Conservation (phyloP, 2,797 vertebrate species). For the Anomalospiza imberbis region DNA sequence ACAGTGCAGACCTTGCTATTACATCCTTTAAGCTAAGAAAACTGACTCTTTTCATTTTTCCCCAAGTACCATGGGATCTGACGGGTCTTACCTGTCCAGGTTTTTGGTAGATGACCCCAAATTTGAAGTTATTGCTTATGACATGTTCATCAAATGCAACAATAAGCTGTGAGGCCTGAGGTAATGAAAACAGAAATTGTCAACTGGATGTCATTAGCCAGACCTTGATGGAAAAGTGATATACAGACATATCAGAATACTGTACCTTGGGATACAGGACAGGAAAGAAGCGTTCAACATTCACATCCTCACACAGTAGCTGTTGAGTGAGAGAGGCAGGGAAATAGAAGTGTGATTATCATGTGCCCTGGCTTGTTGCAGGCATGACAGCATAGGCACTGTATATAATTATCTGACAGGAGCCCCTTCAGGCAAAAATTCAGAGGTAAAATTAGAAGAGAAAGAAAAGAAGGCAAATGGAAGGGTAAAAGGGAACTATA, state of each 20-base stretch:
- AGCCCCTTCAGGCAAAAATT: background rate
- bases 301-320: slow-evolving; percentile 90
- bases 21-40: background rate
- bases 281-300: slow-evolving; percentile 89
- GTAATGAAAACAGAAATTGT: background rate
- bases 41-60: background rate
- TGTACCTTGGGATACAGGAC: slow-evolving; percentile 91
- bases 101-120: slow-evolving; percentile 76
- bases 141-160: slow-evolving; percentile 75
- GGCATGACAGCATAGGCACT: background rate
- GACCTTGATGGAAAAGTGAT: background rate
- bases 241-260: background rate
- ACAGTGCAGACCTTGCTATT: background rate
- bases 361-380: background rate
- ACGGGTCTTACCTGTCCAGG: slow-evolving; percentile 65
- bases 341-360: slow-evolving; percentile 5
- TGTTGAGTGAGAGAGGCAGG: slow-evolving; percentile 46
- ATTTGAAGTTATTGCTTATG: slow-evolving; percentile 75
- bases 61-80: background rate
- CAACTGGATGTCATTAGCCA: background rate
- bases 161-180: slow-evolving; percentile 70
- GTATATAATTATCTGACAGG: background rate
- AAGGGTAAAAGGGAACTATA: background rate
- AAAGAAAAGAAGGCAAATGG: background rate
- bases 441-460: background rate